These are phyloP conservation scores for Clarias batrachus DNA, from an alignment of 2,113 vertebrate genomes.

Conservation along the genomic window DNA sequence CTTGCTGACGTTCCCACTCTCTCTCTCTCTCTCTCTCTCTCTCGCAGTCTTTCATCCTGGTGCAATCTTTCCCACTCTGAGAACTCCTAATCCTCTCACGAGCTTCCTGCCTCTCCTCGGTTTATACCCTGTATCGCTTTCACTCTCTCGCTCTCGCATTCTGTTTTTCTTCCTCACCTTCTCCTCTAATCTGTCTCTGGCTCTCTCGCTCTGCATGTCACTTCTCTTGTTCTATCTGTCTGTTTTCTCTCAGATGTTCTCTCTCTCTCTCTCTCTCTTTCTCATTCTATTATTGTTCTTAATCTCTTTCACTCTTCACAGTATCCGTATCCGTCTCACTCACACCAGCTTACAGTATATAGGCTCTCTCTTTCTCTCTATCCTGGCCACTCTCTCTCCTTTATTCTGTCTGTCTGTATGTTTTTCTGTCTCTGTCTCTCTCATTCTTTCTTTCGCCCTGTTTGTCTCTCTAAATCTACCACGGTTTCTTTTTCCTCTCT, in stretches of 20 bases:
- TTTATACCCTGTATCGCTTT: conserved; percentile 31
- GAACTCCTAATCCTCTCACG: conserved; percentile 39
- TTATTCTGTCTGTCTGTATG: not conserved
- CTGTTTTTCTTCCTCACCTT: conserved; percentile 1
- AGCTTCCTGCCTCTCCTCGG: conserved; percentile 27
- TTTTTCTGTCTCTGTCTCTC: not conserved
- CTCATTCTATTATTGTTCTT: conserved; percentile 27
- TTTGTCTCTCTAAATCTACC: too few relatives aligned
- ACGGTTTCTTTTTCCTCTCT: not conserved
- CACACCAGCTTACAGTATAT: not conserved
- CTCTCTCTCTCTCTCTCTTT: conserved; percentile 11
- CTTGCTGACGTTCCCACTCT: not conserved
- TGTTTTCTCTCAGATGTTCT: not conserved
- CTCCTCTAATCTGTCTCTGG: conserved; percentile 11
- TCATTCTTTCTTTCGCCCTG: not conserved
- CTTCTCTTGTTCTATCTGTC: conserved; percentile 15
- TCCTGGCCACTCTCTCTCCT: conserved; percentile 15
- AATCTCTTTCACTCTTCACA: conserved; percentile 14
- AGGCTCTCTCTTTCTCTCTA: not conserved
- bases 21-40: not conserved
- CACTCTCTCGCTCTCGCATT: conserved; percentile 6
- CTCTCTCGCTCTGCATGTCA: conserved; percentile 15
- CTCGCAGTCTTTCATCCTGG: conserved; percentile 20
- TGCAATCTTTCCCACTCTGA: conserved; percentile 36
- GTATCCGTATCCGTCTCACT: conserved; percentile 34